A percentile compares a stretch with the other conserved stretches of the same genome.
Conservation (phyloP, 1,140 invertebrate genomes). For the Brachionus rubens region DNA sequence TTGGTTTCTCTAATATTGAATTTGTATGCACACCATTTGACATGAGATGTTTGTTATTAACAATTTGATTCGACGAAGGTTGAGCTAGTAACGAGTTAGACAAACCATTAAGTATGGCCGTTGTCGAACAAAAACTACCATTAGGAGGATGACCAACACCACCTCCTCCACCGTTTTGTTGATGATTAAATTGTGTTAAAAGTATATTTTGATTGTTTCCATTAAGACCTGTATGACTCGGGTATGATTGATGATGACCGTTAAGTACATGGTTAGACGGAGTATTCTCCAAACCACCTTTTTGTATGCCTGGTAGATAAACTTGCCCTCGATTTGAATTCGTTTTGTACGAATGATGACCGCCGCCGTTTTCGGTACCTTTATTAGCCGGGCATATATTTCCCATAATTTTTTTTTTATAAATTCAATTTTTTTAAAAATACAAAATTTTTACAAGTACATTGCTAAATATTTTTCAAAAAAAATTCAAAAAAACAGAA, state of each 20-base stretch:
- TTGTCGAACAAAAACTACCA: constrained; percentile 12
- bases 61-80: background rate
- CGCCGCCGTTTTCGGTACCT: background rate
- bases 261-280: background rate
- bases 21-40: background rate
- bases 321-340: constrained; percentile 25
- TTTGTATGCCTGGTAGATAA: constrained; percentile 27
- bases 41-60: background rate
- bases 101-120: constrained; percentile 35
- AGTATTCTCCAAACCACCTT: background rate
- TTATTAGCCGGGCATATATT: constrained; percentile 45
- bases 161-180: constrained; percentile 40
- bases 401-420: constrained; percentile 2
- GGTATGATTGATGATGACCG: constrained; percentile 7
- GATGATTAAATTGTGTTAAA: background rate
- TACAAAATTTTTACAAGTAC: too few species aligned
- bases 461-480: too few species aligned
- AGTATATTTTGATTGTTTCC: background rate
- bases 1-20: constrained; percentile 10
- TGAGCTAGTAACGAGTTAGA: background rate
- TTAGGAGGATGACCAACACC: background rate
- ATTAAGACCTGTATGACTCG: too few species aligned
- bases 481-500: too few species aligned
- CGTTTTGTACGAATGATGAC: constrained; percentile 21
- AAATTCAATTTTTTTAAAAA: too few species aligned